Conservation (phyloP, 2,113 vertebrate genomes). For the Kryptolebias marmoratus region DNA sequence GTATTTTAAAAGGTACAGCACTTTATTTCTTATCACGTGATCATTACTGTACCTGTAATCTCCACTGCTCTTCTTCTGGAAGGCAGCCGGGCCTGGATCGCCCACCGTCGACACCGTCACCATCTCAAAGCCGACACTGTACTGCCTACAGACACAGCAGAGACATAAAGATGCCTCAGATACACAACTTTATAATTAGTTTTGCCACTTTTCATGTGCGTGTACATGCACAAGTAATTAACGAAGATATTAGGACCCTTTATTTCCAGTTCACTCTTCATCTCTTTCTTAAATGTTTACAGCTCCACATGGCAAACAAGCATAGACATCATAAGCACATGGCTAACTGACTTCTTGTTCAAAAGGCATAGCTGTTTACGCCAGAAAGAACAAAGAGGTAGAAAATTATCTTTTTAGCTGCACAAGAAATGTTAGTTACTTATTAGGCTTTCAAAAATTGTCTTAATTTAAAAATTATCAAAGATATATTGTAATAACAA, state of each 20-base stretch:
- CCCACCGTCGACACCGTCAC: constrained; percentile 84
- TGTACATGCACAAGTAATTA: not conserved
- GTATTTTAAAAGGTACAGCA: too few species aligned
- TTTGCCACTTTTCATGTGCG: too few species aligned
- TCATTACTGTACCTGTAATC: constrained; percentile 90
- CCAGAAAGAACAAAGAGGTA: too few species aligned
- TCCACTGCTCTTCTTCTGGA: constrained; percentile 90
- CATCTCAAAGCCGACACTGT: constrained; percentile 94
- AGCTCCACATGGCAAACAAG: not conserved
- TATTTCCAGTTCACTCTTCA: not conserved
- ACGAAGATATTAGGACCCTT: not conserved
- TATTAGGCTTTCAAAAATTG: too few species aligned
- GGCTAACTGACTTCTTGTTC: not conserved
- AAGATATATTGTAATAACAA: too few species aligned
- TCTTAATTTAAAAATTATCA: too few species aligned
- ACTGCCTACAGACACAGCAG: constrained; percentile 72
- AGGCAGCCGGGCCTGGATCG: constrained; percentile 84
- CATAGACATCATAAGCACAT: not conserved
- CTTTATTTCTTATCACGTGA: not conserved
- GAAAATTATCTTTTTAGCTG: too few species aligned
- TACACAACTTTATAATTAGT: too few species aligned
- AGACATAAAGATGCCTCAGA: too few species aligned
- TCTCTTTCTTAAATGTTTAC: not conserved
- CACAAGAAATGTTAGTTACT: too few species aligned
- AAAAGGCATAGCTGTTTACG: too few species aligned